These are phyloP conservation scores for Eumaeus atala DNA, from an alignment of 1,140 invertebrate species.

Conservation along the genomic window DNA sequence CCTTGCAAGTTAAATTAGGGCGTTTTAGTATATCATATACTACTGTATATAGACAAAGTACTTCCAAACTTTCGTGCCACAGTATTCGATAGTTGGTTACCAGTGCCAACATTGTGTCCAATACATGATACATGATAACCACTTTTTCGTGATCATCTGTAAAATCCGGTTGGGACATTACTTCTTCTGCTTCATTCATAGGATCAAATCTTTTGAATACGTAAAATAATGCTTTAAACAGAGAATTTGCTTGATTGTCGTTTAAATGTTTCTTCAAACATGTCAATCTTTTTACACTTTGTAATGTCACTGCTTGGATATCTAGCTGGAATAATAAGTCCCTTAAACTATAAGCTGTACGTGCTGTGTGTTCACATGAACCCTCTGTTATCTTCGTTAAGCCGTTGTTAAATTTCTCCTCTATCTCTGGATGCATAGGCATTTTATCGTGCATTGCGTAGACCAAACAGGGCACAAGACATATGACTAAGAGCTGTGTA, in stretches of 20 bases:
- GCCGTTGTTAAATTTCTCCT: slow-evolving; percentile 77
- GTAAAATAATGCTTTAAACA: slow-evolving; percentile 82
- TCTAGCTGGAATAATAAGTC: slow-evolving; percentile 71
- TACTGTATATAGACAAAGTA: slow-evolving; percentile 76
- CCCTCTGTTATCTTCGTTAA: slow-evolving; percentile 77
- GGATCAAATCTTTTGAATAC: slow-evolving; percentile 77
- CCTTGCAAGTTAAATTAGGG: slow-evolving; percentile 70
- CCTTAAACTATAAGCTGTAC: slow-evolving; percentile 76
- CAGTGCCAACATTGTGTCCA: slow-evolving; percentile 77
- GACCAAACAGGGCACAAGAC: slow-evolving; percentile 76
- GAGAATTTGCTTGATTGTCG: slow-evolving; percentile 79
- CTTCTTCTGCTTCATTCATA: slow-evolving; percentile 32
- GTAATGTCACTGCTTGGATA: slow-evolving; percentile 75
- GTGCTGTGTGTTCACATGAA: slow-evolving; percentile 77
- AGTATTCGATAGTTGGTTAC: slow-evolving; percentile 82
- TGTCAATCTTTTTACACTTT: slow-evolving; percentile 77
- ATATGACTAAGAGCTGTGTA: slow-evolving; percentile 75
- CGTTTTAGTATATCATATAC: slow-evolving; percentile 75
- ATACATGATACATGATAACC: slow-evolving; percentile 67
- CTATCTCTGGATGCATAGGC: slow-evolving; percentile 48
- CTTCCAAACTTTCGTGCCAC: slow-evolving; percentile 83
- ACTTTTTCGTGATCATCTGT: slow-evolving; percentile 45
- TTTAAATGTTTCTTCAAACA: slow-evolving; percentile 73
- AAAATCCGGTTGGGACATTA: slow-evolving; percentile 24
- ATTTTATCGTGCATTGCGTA: slow-evolving; percentile 60